Conservation (phyloP, 1,140 invertebrate genomes). For the Trissolcus basalis region DNA sequence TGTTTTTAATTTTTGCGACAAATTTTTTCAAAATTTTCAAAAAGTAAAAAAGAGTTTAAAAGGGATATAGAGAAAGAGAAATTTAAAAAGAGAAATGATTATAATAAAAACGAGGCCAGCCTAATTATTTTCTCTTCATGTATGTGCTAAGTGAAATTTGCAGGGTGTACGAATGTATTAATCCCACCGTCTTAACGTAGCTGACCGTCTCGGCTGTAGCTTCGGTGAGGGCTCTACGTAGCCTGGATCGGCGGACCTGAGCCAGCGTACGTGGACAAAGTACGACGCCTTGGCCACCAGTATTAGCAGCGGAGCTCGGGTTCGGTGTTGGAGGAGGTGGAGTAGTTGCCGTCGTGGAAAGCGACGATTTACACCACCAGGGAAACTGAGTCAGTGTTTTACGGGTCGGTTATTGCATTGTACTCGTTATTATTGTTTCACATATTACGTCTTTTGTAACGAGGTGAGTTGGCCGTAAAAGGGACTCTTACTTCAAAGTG, state of each 20-base stretch:
- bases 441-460: conserved; percentile 30
- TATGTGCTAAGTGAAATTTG: conserved; percentile 54
- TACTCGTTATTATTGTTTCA: conserved; percentile 43
- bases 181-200: conserved; percentile 90
- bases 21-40: too few relatives aligned
- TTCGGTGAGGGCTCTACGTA: conserved; percentile 90
- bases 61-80: too few relatives aligned
- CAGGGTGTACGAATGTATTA: conserved; percentile 58
- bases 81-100: too few relatives aligned
- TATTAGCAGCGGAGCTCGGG: conserved; percentile 63
- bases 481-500: conserved; percentile 12
- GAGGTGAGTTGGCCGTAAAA: conserved; percentile 35
- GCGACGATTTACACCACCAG: conserved; percentile 76
- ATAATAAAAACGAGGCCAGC: too few relatives aligned
- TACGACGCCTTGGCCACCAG: conserved; percentile 84
- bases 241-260: conserved; percentile 86
- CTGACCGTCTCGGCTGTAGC: conserved; percentile 90
- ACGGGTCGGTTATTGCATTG: conserved; percentile 61
- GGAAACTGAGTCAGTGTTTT: conserved; percentile 73
- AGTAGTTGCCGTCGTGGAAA: conserved; percentile 70
- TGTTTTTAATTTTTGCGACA: too few relatives aligned
- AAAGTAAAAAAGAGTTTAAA: too few relatives aligned
- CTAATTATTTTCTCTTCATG: conserved; percentile 42
- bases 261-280: conserved; percentile 91
- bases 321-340: conserved; percentile 64